Evolutionary conservation across 2,797 vertebrate species (phyloP).

Genomic region (Melanotaenia parkinsoni): DNA sequence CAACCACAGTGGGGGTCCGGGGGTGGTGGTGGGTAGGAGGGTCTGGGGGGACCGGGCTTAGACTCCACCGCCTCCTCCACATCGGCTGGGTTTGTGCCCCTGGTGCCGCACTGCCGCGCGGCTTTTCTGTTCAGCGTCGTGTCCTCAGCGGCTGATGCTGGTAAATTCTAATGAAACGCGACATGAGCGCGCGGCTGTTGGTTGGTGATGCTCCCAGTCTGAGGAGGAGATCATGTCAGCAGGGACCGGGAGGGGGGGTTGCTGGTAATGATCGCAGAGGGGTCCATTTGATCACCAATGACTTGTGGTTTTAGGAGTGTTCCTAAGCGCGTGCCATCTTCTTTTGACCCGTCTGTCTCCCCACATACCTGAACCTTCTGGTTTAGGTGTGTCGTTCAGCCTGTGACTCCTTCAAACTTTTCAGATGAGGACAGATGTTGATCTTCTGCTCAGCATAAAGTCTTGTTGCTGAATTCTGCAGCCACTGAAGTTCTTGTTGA

Average conservation of each 20-base stretch:
- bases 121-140: neutral
- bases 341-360: constrained; percentile 7
- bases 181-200: constrained; percentile 6
- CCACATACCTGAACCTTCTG: neutral
- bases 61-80: neutral
- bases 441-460: too few relatives aligned
- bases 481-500: too few relatives aligned
- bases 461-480: too few relatives aligned
- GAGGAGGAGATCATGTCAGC: neutral
- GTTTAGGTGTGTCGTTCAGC: neutral
- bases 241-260: too few relatives aligned
- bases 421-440: too few relatives aligned
- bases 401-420: too few relatives aligned
- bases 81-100: constrained; percentile 5
- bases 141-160: constrained; percentile 14
- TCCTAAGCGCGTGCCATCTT: neutral
- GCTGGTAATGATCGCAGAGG: neutral
- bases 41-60: neutral
- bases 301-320: neutral
- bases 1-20: neutral
- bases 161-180: constrained; percentile 32
- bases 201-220: neutral
- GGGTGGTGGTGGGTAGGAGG: neutral
- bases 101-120: constrained; percentile 45
- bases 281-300: neutral